Percentiles rank a stretch among this genome's conserved stretches.
phyloP scores from a whole-genome alignment of 1,140 invertebrate genomes.

The Amyelois transitella region DNA sequence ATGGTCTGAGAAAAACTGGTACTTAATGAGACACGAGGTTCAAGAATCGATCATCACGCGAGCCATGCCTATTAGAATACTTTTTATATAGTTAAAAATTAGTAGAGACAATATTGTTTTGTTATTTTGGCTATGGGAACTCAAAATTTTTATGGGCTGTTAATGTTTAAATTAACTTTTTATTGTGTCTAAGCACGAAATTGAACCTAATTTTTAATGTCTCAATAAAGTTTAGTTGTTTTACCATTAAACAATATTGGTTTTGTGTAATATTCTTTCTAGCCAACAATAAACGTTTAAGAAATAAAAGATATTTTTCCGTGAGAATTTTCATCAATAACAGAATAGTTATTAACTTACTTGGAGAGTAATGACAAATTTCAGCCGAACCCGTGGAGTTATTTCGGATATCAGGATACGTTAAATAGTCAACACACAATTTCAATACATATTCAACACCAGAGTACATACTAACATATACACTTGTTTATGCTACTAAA shows the following conservation, averaged over 20 bases:
- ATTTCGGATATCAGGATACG: too few relatives aligned
- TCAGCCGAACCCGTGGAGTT: too few relatives aligned
- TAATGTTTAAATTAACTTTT: conserved; percentile 1
- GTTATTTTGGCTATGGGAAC: conserved; percentile 1
- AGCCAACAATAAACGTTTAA: too few relatives aligned
- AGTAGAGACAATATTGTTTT: conserved; percentile 8
- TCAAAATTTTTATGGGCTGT: background rate
- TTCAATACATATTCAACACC: too few relatives aligned
- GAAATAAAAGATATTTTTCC: too few relatives aligned
- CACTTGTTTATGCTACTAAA: too few relatives aligned
- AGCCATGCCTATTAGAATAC: conserved; percentile 23
- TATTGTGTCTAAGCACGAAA: background rate
- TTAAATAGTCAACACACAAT: too few relatives aligned
- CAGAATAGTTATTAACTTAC: too few relatives aligned
- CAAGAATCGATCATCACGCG: conserved; percentile 25
- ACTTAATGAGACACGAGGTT: conserved; percentile 29
- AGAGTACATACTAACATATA: too few relatives aligned
- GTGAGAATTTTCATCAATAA: too few relatives aligned
- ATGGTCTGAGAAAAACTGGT: conserved; percentile 17
- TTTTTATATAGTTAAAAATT: conserved; percentile 13
- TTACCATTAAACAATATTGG: background rate
- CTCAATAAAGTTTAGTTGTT: conserved; percentile 10
- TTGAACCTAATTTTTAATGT: conserved; percentile 7
- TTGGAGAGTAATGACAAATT: too few relatives aligned
- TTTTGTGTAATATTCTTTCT: background rate